Evolutionary conservation across 2,888 invertebrate species (phyloP), one percentile per base, ranked within the genome.

Genomic region (Drosophila peninsularis): DNA sequence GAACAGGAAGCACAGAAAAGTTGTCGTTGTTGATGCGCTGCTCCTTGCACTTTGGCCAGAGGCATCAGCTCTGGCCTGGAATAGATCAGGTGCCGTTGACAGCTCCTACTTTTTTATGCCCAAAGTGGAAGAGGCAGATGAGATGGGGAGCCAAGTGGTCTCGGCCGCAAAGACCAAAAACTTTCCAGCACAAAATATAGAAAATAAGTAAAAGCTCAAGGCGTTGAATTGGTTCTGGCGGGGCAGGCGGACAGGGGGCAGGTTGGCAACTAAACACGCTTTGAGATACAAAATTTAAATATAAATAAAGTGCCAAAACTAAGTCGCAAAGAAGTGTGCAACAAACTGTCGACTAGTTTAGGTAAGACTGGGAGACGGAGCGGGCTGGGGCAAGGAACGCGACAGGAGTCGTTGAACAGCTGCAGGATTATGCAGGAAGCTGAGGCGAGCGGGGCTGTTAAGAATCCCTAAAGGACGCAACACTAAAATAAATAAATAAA

Each of bases 301-400:
- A 88, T 85, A 86, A 86, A 86, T 86, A 86, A 87, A 85, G 82
- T 87, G 82, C 66, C 85, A 87, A 82, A 85, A 89, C 88, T 84
- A 89, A 89, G 85, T 87, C 62, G 21, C 70, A 69, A 70, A 67
- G 57, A 80, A 66, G 69, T 67, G 67, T 75, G 61, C 44, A 60
- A 65, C 55, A 57, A 66, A 74, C 57, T 65, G 58, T 56, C 45
- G 62, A 52, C 56, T 64, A 61, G 78, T 60, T 62, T 52, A 34
- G 39, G 55, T 17, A 21, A 14, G 30, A 6, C 14, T 19, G 37
- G 13, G 17, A 17, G 32, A 27, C 19, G 10, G 21, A 2, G 19
- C 5, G 19, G 34, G 21, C 50, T 65, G 57, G 54, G 39, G 66
- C 58, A 67, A 68, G 69, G 61, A 73, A 56, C 58, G 73, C 69